These are phyloP conservation scores for Caradrina kadenii DNA, from an alignment of 2,888 invertebrate genomes.

Conservation along the genomic window DNA sequence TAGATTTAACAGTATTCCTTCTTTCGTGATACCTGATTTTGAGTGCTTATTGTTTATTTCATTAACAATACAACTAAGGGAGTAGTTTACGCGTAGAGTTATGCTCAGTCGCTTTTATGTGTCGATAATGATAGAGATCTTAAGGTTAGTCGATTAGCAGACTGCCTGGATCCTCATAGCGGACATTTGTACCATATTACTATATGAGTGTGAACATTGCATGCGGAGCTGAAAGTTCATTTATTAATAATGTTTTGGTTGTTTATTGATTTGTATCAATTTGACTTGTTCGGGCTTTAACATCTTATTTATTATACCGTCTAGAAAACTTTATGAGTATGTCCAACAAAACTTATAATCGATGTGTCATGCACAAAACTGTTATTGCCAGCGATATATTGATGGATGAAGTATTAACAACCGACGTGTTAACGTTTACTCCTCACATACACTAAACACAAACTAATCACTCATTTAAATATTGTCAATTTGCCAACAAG, in stretches of 20 bases:
- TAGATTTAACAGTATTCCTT: conserved; percentile 56
- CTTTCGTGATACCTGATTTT: conserved; percentile 48
- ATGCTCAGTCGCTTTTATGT: conserved; percentile 60
- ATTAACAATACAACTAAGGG: conserved; percentile 31
- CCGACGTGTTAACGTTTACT: conserved; percentile 54
- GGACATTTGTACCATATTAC: conserved; percentile 27
- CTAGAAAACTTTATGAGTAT: conserved; percentile 22
- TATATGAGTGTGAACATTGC: conserved; percentile 43
- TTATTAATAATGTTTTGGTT: conserved; percentile 42
- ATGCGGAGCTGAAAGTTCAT: conserved; percentile 53
- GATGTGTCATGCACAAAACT: conserved; percentile 57
- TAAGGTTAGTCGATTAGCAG: conserved; percentile 30
- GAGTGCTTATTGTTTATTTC: conserved; percentile 53
- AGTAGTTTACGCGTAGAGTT: conserved; percentile 53
- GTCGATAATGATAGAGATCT: conserved; percentile 48
- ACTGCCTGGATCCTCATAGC: conserved; percentile 39
- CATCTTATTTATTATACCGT: conserved; percentile 27
- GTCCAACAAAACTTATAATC: conserved; percentile 30
- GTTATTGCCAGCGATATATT: conserved; percentile 57
- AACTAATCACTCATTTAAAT: conserved; percentile 59
- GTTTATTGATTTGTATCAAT: conserved; percentile 34
- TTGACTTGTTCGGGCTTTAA: conserved; percentile 26
- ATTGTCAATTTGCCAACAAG: conserved; percentile 66
- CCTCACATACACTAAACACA: conserved; percentile 48
- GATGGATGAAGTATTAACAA: conserved; percentile 60